Conservation (phyloP, 2,113 vertebrate genomes). For the Chauna torquata region DNA sequence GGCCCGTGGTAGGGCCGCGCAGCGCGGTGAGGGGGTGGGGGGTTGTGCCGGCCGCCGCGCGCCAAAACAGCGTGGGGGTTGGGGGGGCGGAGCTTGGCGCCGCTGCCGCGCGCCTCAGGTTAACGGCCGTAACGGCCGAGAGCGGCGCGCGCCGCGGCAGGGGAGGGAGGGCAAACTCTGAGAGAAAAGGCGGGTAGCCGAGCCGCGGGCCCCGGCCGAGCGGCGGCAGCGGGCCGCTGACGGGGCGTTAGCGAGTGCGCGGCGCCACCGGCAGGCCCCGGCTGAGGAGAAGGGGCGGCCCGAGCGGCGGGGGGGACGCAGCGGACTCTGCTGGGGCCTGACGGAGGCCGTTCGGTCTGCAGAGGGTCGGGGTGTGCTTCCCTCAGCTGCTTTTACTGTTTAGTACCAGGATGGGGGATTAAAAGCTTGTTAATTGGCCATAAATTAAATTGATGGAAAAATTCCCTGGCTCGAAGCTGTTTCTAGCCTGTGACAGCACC, state of each 20-base stretch:
- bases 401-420: fast-evolving
- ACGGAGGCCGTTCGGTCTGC: fast-evolving
- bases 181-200: not conserved
- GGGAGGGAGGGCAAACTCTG: too few species aligned
- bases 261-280: not conserved
- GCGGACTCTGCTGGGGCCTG: not conserved
- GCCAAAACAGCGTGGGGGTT: fast-evolving
- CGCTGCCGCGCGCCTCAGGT: not conserved
- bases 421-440: not conserved
- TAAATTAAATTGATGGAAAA: not conserved
- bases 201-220: too few species aligned
- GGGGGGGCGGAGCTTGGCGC: not conserved
- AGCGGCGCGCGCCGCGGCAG: too few species aligned
- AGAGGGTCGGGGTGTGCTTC: not conserved
- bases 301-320: not conserved
- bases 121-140: not conserved
- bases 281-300: not conserved
- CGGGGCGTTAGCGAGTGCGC: not conserved
- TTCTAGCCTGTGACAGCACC: not conserved
- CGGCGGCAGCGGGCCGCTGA: fast-evolving
- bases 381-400: too few species aligned
- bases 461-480: not conserved
- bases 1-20: too few species aligned
- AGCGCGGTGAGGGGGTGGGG: too few species aligned
- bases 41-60: too few species aligned